Conservation (phyloP, 2,888 invertebrate species). For the Chaetogeoica ovagalla region DNA sequence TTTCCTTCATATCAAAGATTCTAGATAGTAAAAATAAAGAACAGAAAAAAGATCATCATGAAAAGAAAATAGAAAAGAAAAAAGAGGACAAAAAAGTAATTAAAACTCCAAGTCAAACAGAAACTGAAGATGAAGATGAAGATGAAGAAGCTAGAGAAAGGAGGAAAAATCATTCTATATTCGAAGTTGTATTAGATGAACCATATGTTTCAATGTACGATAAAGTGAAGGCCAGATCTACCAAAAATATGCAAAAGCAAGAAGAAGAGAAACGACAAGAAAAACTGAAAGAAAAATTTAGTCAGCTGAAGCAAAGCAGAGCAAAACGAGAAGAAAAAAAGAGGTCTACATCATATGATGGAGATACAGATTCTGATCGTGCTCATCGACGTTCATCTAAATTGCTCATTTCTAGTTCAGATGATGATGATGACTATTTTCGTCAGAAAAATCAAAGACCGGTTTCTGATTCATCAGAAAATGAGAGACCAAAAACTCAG, state of each 20-base stretch:
- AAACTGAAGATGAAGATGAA: slow-evolving; percentile 57
- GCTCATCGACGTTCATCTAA: slow-evolving; percentile 62
- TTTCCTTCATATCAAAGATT: slow-evolving; percentile 49
- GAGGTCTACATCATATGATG: slow-evolving; percentile 84
- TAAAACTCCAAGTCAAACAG: slow-evolving; percentile 59
- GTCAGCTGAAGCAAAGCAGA: slow-evolving; percentile 81
- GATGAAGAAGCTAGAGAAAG: slow-evolving; percentile 57
- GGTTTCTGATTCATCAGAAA: slow-evolving; percentile 49
- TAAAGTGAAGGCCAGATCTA: slow-evolving; percentile 91
- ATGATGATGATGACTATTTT: slow-evolving; percentile 62
- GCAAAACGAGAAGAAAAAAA: slow-evolving; percentile 88
- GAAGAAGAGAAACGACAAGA: slow-evolving; percentile 84
- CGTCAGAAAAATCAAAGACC: slow-evolving; percentile 40
- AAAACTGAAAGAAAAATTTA: slow-evolving; percentile 87
- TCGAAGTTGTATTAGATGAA: slow-evolving; percentile 85
- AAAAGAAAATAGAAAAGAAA: slow-evolving; percentile 58
- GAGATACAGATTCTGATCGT: slow-evolving; percentile 73
- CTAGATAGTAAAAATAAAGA: slow-evolving; percentile 55
- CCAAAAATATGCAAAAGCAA: slow-evolving; percentile 90
- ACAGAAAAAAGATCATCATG: slow-evolving; percentile 57
- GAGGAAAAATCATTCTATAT: slow-evolving; percentile 82
- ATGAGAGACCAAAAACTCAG: slow-evolving; percentile 41
- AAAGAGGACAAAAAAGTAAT: slow-evolving; percentile 62
- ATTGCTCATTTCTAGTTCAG: slow-evolving; percentile 64
- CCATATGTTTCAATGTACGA: slow-evolving; percentile 98